These are phyloP conservation scores for Zaprionus ghesquierei DNA, from an alignment of 1,140 invertebrate genomes.

Conservation along the genomic window DNA sequence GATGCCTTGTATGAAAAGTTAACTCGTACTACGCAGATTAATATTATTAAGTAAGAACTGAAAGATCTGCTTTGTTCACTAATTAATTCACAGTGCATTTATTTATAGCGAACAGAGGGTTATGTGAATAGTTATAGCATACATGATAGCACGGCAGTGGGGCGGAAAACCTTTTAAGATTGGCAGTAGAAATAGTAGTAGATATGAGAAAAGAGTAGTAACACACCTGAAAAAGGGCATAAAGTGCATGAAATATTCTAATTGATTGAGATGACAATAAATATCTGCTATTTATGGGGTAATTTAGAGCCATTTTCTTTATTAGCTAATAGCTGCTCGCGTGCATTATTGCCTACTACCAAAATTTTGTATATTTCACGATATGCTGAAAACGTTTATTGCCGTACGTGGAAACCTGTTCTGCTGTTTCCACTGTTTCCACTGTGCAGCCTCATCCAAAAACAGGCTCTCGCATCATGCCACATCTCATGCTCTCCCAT, in stretches of 20 bases:
- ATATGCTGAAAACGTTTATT: neutral
- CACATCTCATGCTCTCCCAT: conserved; percentile 17
- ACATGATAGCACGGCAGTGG: neutral
- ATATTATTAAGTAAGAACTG: neutral
- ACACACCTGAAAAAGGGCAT: neutral
- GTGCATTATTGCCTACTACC: neutral
- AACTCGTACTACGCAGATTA: neutral
- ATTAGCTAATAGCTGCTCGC: neutral
- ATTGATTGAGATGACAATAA: no score
- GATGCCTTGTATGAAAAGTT: neutral
- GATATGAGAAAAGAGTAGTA: conserved; percentile 21
- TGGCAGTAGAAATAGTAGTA: conserved; percentile 15
- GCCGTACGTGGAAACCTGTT: conserved; percentile 48
- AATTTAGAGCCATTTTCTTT: neutral
- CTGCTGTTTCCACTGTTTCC: neutral
- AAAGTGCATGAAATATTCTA: no score
- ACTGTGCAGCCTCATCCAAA: no score
- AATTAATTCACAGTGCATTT: no score
- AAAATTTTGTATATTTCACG: neutral
- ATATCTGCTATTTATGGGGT: neutral
- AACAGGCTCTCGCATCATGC: conserved; percentile 55
- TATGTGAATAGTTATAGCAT: neutral
- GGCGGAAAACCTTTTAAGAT: conserved; percentile 8
- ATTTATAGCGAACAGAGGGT: neutral
- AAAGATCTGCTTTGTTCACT: neutral